phyloP scores from a whole-genome alignment of 2,888 invertebrate species.

The Poecilus cupreus region DNA sequence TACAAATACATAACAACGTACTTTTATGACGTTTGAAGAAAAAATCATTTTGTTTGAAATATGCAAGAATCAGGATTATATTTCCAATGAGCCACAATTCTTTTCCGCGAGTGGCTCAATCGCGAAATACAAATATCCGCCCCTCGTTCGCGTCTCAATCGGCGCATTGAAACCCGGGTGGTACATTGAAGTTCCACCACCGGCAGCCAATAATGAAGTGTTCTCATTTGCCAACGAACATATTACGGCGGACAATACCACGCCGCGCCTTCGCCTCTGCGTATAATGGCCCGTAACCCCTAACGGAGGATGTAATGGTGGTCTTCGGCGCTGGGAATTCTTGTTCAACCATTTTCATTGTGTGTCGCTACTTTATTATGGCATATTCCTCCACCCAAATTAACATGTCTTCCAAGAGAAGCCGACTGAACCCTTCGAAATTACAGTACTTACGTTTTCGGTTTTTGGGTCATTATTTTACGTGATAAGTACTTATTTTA shows the following conservation, averaged over 20 bases:
- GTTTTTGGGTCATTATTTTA: slow-evolving; percentile 46
- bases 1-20: too few species aligned
- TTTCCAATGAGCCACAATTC: too few species aligned
- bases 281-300: slow-evolving; percentile 69
- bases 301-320: slow-evolving; percentile 71
- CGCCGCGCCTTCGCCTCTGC: slow-evolving; percentile 64
- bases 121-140: neutral
- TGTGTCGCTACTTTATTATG: slow-evolving; percentile 62
- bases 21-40: too few species aligned
- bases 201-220: slow-evolving; percentile 65
- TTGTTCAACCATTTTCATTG: slow-evolving; percentile 70
- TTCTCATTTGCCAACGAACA: slow-evolving; percentile 66
- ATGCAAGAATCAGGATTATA: too few species aligned
- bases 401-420: slow-evolving; percentile 64
- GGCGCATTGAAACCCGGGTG: neutral
- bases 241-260: slow-evolving; percentile 66
- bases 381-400: slow-evolving; percentile 65
- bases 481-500: slow-evolving; percentile 41
- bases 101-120: too few species aligned
- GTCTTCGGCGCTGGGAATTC: slow-evolving; percentile 68
- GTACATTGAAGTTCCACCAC: neutral
- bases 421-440: slow-evolving; percentile 9
- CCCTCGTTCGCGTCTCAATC: neutral
- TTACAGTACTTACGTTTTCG: slow-evolving; percentile 46
- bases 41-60: too few species aligned